These are phyloP conservation scores for Crotalus viridis DNA, from an alignment of 2,113 vertebrate species.

Conservation along the genomic window DNA sequence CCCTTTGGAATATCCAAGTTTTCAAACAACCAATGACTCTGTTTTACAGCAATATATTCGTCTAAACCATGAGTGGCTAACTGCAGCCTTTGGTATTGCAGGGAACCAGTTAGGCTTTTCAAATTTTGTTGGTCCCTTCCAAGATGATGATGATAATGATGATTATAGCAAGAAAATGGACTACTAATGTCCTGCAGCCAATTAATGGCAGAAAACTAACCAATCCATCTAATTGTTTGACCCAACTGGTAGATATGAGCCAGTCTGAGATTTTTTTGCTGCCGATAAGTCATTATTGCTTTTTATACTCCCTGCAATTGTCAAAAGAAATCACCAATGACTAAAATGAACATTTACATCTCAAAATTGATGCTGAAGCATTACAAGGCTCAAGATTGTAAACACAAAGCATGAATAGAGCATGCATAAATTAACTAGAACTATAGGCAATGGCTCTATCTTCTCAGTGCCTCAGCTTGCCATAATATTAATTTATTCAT, in stretches of 20 bases:
- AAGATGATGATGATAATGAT: too few relatives aligned
- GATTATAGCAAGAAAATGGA: not conserved
- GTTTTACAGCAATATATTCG: not conserved
- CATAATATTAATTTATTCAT: not conserved
- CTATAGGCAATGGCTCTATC: not conserved
- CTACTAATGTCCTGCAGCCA: not conserved
- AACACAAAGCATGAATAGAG: not conserved
- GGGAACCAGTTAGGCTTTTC: not conserved
- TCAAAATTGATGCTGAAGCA: not conserved
- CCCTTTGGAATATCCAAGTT: not conserved
- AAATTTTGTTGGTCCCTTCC: too few relatives aligned
- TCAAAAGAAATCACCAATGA: not conserved
- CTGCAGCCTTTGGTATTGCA: not conserved
- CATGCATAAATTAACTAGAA: not conserved
- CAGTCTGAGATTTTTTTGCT: not conserved
- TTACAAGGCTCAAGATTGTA: not conserved
- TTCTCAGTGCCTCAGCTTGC: not conserved
- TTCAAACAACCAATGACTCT: not conserved
- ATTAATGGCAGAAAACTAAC: not conserved
- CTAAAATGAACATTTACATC: not conserved
- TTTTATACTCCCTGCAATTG: not conserved
- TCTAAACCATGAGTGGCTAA: not conserved
- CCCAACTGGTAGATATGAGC: not conserved
- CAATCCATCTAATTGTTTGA: not conserved
- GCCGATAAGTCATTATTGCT: not conserved